These are phyloP conservation scores for Paramormyrops hopkinsi DNA, from an alignment of 2,797 vertebrate genomes.

Conservation along the genomic window DNA sequence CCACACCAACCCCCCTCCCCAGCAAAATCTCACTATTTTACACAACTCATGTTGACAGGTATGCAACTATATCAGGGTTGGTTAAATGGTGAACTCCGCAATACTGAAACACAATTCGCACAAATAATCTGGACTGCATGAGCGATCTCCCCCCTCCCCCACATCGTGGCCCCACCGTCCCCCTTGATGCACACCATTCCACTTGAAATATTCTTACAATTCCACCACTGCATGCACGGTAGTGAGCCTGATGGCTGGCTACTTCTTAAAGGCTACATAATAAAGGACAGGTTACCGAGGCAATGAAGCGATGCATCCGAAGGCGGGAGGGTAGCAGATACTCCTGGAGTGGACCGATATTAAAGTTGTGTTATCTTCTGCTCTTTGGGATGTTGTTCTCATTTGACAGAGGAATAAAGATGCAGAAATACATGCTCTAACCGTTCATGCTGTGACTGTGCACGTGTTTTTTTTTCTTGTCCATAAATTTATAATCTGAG, in stretches of 20 bases:
- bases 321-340: not conserved
- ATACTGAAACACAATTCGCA: not conserved
- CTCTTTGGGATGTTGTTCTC: not conserved
- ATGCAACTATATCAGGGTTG: not conserved
- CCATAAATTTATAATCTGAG: not conserved
- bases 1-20: not conserved
- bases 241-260: not conserved
- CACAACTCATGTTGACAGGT: not conserved
- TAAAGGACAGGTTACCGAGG: not conserved
- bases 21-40: not conserved
- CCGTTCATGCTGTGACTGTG: not conserved
- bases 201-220: not conserved
- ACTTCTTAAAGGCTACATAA: not conserved
- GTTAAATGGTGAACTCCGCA: not conserved
- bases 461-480: not conserved
- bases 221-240: not conserved
- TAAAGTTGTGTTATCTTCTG: not conserved
- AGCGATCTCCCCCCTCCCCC: not conserved
- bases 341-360: not conserved
- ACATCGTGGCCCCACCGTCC: not conserved
- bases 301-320: not conserved
- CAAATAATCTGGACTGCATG: not conserved
- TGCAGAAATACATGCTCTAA: not conserved
- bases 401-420: not conserved
- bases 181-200: not conserved